Conservation (phyloP, 2,888 invertebrate species). For the Dorcus parallelipipedus region DNA sequence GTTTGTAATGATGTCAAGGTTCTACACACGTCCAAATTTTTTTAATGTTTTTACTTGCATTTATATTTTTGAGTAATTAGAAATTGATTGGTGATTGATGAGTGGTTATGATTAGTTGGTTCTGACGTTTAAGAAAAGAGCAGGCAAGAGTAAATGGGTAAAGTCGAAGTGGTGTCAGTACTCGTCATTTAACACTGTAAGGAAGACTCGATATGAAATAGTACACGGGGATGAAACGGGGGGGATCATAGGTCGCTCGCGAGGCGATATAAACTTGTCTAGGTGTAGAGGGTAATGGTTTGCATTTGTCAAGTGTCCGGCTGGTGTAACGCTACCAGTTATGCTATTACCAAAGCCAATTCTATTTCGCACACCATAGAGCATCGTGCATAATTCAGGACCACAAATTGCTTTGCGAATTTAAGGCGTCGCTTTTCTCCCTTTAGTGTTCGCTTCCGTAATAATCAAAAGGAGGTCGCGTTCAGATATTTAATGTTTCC, state of each 20-base stretch:
- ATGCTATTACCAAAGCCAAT: constrained; percentile 31
- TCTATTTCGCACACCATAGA: constrained; percentile 34
- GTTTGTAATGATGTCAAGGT: too few species aligned
- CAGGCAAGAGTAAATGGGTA: background rate
- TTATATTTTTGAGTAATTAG: too few species aligned
- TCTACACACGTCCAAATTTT: too few species aligned
- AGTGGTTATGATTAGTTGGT: too few species aligned
- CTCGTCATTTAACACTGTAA: constrained; percentile 4
- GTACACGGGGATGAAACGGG: background rate
- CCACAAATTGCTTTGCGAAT: constrained; percentile 31
- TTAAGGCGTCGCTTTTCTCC: constrained; percentile 26
- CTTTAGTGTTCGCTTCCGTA: constrained; percentile 25
- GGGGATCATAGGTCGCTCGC: constrained; percentile 14
- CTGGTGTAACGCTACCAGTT: constrained; percentile 24
- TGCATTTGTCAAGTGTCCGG: constrained; percentile 40
- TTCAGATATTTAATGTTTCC: constrained; percentile 14
- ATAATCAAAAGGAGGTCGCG: constrained; percentile 21
- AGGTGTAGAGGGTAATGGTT: constrained; percentile 37
- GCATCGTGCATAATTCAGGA: constrained; percentile 30
- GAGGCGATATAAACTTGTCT: constrained; percentile 36
- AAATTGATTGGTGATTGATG: too few species aligned
- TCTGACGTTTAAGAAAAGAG: background rate
- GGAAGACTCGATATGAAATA: constrained; percentile 3
- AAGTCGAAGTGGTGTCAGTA: background rate
- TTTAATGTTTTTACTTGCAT: too few species aligned